Base-by-base conservation (phyloP, 2,888 invertebrate species). In the Hecatera dysodea region DNA sequence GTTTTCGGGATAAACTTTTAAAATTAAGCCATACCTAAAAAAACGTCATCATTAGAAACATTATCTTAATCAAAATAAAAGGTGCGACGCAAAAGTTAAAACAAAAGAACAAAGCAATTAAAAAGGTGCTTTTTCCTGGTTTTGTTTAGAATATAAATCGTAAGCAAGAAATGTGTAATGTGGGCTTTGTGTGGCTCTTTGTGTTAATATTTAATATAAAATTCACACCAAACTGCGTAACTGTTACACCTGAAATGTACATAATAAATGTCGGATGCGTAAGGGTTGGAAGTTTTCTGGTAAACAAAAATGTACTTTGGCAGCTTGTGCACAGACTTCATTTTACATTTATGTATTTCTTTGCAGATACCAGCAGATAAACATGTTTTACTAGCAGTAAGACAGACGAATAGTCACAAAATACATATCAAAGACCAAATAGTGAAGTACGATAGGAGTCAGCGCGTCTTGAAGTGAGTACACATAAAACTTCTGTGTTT, bases 391-490 rank as follows among this genome's bases (percentile, higher is more conserved):
- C 95, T 98, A 83, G 97, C 97, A 68, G 97, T 98, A 81, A 96
- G 97, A 89, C 98, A 98, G 90, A 97, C 97, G 63, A 97, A 98
- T 94, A 97, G 97, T 92, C 97, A 98, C 92, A 97, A 97, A 94
- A 97, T 97, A 93, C 97, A 97, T 96, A 97, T 97, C 96, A 98
- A 98, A 95, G 98, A 98, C 92, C 97, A 97, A 93, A 97, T 97
- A 88, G 97, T 97, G 83, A 97, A 98, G 89, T 98, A 97, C 90
- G 98, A 98, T 89, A 96, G 97, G 84, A 97, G 97, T 90, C 97
- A 98, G 90, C 96, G 97, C 75, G 97, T 97, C 83, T 96, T 98
- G 80, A 97, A 97, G 98, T 98, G 90, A 96, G 96, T 95, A 86
- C 9, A 63, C 33, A 62, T 68, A 59, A 59, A 78, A 72, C 50